Evolutionary conservation across 2,888 invertebrate genomes (phyloP), one percentile per base, ranked within the genome.

Genomic region (Eueremaeus valkanovi): DNA sequence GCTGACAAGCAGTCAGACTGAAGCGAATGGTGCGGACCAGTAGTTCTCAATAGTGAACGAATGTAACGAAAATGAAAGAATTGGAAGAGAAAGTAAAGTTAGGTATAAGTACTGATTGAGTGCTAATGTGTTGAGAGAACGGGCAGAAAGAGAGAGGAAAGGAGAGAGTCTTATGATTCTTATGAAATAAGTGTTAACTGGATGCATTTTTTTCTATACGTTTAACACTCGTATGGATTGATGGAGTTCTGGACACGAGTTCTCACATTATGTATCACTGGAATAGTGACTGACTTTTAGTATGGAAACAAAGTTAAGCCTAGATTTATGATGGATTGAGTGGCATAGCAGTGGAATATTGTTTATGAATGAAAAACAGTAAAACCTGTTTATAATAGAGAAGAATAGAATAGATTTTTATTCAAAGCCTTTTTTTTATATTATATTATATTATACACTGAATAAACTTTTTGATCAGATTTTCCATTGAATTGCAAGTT

Each of bases 281-380:
- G 21, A 51, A 51, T 51, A 51, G 51, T 21, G 51, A 51, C n/a
- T 51, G 51, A 51, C 51, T 51, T 51, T 21, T 21, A 51, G 51
- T 51, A 51, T n/a, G n/a, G 21, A 51, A 51, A 21, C 51, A 51
- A 51, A 51, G 51, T 51, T 8, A 51, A 51, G 51, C 21, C 51
- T 21, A 21, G 51, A 51, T 51, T 51, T 51, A 51, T 51, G 51
- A 51, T 51, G n/a, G 51, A 51, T 18, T 51, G 51, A 51, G 21
- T 51, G 51, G n/a, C 51, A 51, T 8, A 21, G 51, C 51, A 51
- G n/a, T 21, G 51, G 51, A 51, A 51, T 51, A 51, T 51, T 51
- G n/a, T 36, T 36, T 36, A 36, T 36, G 3, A n/a, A n/a, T 51
- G 8, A 3, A 18, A 3, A 21, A 51, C 51, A 51, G 51, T 51